Base-by-base conservation (phyloP, 2,797 vertebrate genomes). In the Falco concolor region DNA sequence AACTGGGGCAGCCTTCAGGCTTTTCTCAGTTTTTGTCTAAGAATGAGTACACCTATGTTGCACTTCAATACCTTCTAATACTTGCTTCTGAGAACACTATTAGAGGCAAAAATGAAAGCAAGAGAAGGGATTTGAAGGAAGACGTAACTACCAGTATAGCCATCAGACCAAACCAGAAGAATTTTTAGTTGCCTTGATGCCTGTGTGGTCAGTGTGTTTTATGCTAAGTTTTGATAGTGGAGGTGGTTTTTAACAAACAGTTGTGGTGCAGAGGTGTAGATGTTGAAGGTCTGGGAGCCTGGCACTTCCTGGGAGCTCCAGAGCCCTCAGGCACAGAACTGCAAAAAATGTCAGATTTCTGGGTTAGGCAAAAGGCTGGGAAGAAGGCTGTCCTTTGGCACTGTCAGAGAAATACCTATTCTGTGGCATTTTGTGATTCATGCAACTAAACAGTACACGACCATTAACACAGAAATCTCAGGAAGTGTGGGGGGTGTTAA, bases 81-180 rank as follows among this genome's bases (percentile, higher is more conserved):
- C n/a, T 75, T 1, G 1, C n/a, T 84, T 90, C 50, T 74, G 52
- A 87, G 73, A 84, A 64, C 20, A 44, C 19, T 74, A 7, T 42
- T 86, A 76, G 34, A 77, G 24, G 18, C 10, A 92, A 79, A 95
- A 87, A 34, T 59, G 36, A 90, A 93, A 92, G 56, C 11, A 84
- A 84, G 21, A 65, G 53, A 79, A 82, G 21, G 52, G 64, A 57
- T 96, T 93, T 65, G 42, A 86, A 91, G 67, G 69, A 88, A 86
- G 68, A 68, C 88, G 65, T 40, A 82, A 81, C 36, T 90, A 73
- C 59, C 34, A 68, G 10, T 84, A 27, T 86, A 73, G 19, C 18
- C 12, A 36, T 25, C 42, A 60, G 89, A 74, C 8, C 61, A 82
- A 91, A 86, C 24, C 60, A 54, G 90, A 80, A 80, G 27, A 75